Evolutionary conservation across 1,140 invertebrate genomes (phyloP), one percentile per base, ranked within the genome.

Genomic region (Melipona quadrifasciata): DNA sequence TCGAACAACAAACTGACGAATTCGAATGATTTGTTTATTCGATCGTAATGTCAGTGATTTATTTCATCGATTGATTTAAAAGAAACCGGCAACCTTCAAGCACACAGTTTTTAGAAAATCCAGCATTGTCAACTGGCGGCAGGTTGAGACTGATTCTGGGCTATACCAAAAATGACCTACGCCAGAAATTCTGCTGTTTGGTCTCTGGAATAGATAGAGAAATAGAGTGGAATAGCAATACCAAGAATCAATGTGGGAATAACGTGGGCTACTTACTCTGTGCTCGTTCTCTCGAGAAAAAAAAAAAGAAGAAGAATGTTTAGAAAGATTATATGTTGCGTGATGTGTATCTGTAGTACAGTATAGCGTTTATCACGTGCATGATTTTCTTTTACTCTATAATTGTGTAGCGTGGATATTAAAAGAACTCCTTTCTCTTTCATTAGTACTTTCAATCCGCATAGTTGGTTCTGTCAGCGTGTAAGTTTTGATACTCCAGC

Each of bases 391-490:
- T 71, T 84, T 79, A 65, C 27, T 24, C 51, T 61, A 27, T n/a
- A 61, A 67, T 64, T 39, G 31, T 55, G 16, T 24, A 27, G 67
- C 19, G 19, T 51, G 34, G 34, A 6, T 21, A 67, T n/a, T 10
- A 8, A 72, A 80, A 73, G 51, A 80, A 73, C 72, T 80, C 77
- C 77, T 84, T 84, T 84, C 83, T 73, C 77, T 80, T 72, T 80
- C 53, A 21, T 74, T 84, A 65, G 19, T 27, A 70, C 55, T 84
- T 77, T 78, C 68, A 71, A 31, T 58, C 12, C 75, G 47, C 55
- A 39, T 79, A 73, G 65, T 68, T 61, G 31, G 68, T 55, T 39
- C 34, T 39, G 34, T 53, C 47, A 47, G 24, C 19, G 51, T 27
- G 31, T 47, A 72, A 55, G 47, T 57, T 58, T 84, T 17, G 67